These are phyloP conservation scores for Enteromius treurensis DNA, from an alignment of 2,797 vertebrate genomes.

Conservation along the genomic window DNA sequence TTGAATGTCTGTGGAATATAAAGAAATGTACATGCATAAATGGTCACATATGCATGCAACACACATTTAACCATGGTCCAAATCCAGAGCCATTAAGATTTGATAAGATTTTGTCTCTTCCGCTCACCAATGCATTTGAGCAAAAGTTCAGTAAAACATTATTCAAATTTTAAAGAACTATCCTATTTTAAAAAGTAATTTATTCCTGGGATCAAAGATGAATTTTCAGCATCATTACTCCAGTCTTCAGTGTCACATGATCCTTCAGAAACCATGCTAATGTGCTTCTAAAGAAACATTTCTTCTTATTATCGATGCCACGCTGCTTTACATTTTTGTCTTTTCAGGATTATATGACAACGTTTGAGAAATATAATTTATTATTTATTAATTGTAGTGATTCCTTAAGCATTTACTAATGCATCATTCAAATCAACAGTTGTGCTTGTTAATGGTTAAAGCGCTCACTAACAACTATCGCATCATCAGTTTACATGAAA, in stretches of 20 bases:
- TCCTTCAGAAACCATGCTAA: background rate
- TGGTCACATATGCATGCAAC: background rate
- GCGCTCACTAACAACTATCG: too few relatives aligned
- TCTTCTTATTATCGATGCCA: background rate
- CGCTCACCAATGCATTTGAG: background rate
- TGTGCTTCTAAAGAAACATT: background rate
- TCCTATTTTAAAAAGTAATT: background rate
- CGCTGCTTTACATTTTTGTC: too few relatives aligned
- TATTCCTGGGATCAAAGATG: background rate
- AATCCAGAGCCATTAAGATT: background rate
- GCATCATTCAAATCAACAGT: too few relatives aligned
- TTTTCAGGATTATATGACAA: too few relatives aligned
- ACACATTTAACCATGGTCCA: background rate
- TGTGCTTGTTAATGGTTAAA: too few relatives aligned
- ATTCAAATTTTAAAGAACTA: background rate
- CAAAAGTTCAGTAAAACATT: background rate
- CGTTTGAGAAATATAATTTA: too few relatives aligned
- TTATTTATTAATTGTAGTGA: too few relatives aligned
- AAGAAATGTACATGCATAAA: background rate
- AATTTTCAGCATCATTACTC: background rate
- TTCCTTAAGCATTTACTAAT: too few relatives aligned
- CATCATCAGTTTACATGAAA: too few relatives aligned
- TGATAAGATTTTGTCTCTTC: background rate
- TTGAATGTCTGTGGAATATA: constrained; percentile 88
- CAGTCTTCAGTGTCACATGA: background rate